These are phyloP conservation scores for Agrochola macilenta DNA, from an alignment of 2,888 invertebrate species.

Conservation along the genomic window DNA sequence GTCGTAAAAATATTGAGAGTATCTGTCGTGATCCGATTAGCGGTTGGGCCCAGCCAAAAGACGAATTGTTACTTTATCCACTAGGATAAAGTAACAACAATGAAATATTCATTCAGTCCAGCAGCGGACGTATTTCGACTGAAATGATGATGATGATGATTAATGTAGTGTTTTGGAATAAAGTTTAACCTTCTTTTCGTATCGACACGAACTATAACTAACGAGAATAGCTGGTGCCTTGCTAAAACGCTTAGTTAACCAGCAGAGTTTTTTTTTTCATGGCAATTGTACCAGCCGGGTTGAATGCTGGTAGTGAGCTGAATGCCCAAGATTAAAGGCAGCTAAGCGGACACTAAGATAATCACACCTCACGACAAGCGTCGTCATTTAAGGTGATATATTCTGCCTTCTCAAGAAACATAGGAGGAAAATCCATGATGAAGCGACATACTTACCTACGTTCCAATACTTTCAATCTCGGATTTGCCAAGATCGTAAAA, in stretches of 20 bases:
- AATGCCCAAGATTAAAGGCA: background rate
- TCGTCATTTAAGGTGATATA: background rate
- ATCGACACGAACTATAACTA: background rate
- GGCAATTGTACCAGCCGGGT: background rate
- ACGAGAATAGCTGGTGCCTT: background rate
- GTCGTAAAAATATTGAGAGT: conserved; percentile 9
- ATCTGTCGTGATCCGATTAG: conserved; percentile 2
- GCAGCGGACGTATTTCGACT: too few relatives aligned
- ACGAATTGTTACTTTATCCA: conserved; percentile 35
- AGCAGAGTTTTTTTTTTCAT: background rate
- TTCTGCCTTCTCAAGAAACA: background rate
- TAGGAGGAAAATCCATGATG: background rate
- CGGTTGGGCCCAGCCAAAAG: background rate
- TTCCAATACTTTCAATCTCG: conserved; percentile 26
- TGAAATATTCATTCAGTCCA: too few relatives aligned
- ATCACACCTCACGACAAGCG: background rate
- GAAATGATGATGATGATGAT: conserved; percentile 1
- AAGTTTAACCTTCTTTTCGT: background rate
- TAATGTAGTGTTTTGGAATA: conserved; percentile 1
- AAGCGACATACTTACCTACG: background rate
- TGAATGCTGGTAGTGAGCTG: background rate
- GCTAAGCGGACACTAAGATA: background rate
- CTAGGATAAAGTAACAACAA: conserved; percentile 5
- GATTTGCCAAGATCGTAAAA: conserved; percentile 24
- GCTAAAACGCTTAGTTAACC: background rate